These are phyloP conservation scores for Seira ritae DNA, from an alignment of 2,888 invertebrate species.

Conservation along the genomic window DNA sequence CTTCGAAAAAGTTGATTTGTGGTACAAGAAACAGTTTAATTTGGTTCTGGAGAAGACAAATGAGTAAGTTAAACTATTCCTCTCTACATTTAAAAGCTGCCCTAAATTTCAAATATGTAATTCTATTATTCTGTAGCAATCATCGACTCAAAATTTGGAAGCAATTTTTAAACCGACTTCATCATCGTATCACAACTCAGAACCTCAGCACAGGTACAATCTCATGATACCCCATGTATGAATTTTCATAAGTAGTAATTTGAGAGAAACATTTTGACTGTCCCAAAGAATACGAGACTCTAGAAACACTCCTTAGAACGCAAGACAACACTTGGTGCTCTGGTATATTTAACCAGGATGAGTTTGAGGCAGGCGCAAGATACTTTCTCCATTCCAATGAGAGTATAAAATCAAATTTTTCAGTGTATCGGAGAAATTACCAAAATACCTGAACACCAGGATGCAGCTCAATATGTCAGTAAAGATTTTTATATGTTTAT, in stretches of 20 bases:
- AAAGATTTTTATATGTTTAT: background rate
- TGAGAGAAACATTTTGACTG: no score
- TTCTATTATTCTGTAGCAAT: conserved; percentile 11
- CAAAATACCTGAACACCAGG: conserved; percentile 16
- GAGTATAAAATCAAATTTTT: background rate
- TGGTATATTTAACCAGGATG: background rate
- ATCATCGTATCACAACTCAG: background rate
- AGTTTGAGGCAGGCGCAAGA: background rate
- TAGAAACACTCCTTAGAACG: no score
- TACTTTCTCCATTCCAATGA: background rate
- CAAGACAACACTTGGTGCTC: background rate
- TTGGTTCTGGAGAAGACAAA: background rate
- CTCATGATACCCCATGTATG: no score
- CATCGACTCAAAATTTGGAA: conserved; percentile 35
- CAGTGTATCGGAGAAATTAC: background rate
- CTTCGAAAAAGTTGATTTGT: conserved; percentile 26
- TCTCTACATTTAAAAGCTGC: background rate
- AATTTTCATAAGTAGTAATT: no score
- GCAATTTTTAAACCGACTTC: conserved; percentile 29
- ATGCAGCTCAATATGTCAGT: background rate
- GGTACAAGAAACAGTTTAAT: conserved; percentile 26
- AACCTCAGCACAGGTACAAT: background rate
- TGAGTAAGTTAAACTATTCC: conserved; percentile 33
- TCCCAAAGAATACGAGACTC: no score
- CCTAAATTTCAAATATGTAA: background rate